Evolutionary conservation across 2,797 vertebrate genomes (phyloP).

Genomic region (Sebastolobus altivelis): DNA sequence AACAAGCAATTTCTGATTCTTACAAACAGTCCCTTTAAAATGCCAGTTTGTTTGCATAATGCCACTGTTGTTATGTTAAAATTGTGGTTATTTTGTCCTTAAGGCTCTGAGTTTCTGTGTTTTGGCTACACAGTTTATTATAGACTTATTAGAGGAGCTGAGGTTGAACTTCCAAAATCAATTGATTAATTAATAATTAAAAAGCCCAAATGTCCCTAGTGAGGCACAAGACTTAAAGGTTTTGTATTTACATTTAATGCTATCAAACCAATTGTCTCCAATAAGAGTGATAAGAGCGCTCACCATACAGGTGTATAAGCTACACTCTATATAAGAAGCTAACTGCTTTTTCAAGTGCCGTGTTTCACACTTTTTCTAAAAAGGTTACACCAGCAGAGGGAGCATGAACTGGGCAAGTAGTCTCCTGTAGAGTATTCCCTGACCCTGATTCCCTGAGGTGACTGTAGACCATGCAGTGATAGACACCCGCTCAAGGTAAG

Average conservation of each 20-base stretch:
- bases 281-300: background rate
- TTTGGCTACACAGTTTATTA: no score
- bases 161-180: no score
- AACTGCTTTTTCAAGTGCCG: background rate
- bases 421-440: conserved; percentile 49
- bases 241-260: background rate
- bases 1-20: no score
- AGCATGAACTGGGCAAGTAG: conserved; percentile 56
- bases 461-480: conserved; percentile 24
- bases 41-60: no score
- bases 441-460: conserved; percentile 13
- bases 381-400: conserved; percentile 12
- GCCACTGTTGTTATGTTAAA: background rate
- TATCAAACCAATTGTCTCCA: background rate
- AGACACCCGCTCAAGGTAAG: conserved; percentile 39
- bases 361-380: background rate
- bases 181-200: no score
- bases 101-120: background rate
- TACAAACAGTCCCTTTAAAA: no score
- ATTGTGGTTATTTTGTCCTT: background rate
- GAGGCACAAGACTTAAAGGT: background rate
- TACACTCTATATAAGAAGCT: no score
- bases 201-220: no score
- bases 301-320: background rate
- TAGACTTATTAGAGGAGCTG: no score